phyloP scores from a whole-genome alignment of 2,888 invertebrate species.

The Phaonia tiefii region DNA sequence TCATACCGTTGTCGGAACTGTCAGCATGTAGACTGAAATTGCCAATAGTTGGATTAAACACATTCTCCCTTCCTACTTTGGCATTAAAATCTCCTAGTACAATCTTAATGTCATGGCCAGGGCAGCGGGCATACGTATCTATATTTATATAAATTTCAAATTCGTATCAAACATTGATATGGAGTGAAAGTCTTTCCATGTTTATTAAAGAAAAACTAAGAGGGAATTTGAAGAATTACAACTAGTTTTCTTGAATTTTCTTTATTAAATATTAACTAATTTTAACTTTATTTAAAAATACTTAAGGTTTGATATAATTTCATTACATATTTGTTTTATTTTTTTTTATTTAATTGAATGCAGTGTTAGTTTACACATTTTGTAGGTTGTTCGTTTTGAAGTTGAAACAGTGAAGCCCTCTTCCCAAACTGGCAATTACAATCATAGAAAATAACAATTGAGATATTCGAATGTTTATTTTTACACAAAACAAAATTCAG shows the following conservation, averaged over 20 bases:
- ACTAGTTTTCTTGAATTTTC: conserved; percentile 8
- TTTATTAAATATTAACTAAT: conserved; percentile 34
- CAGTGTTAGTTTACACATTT: conserved; percentile 37
- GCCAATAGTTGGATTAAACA: too few relatives aligned
- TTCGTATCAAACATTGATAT: too few relatives aligned
- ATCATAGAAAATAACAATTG: conserved; percentile 25
- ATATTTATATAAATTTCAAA: too few relatives aligned
- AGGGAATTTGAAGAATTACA: conserved; percentile 18
- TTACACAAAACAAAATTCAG: too few relatives aligned
- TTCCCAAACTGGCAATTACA: background rate
- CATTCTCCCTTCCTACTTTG: too few relatives aligned
- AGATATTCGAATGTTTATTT: conserved; percentile 32
- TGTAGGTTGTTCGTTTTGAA: conserved; percentile 25
- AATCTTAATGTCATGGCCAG: too few relatives aligned
- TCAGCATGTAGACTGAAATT: too few relatives aligned
- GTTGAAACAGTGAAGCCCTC: conserved; percentile 21
- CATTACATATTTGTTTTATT: conserved; percentile 11
- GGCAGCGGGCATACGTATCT: too few relatives aligned
- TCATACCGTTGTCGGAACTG: too few relatives aligned
- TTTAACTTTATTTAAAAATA: conserved; percentile 39
- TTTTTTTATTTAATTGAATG: too few relatives aligned
- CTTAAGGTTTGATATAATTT: conserved; percentile 44
- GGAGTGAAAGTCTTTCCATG: too few relatives aligned
- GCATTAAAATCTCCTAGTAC: too few relatives aligned
- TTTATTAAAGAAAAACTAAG: conserved; percentile 13